Evolutionary conservation across 92 coral and sea anemone species (phyloP).

Genomic region (Heliopora coerulea): DNA sequence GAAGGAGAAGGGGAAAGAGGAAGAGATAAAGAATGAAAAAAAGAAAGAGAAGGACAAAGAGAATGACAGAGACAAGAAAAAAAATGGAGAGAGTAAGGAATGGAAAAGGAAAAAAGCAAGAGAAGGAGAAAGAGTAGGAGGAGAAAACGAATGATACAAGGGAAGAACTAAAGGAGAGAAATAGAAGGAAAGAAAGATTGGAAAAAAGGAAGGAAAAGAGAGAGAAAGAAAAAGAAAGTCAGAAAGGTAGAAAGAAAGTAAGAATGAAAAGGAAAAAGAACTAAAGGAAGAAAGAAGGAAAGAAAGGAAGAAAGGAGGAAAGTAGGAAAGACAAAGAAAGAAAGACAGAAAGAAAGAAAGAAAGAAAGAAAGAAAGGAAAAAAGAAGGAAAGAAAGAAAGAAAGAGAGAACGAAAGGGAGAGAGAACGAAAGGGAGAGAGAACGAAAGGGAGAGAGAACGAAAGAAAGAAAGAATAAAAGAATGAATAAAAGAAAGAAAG

Average conservation of each 20-base stretch:
- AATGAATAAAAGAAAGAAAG: neutral
- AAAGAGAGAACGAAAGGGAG: neutral
- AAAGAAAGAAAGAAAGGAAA: neutral
- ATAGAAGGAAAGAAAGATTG: neutral
- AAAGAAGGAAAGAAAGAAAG: neutral
- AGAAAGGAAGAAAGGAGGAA: neutral
- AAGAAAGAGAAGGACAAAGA: neutral
- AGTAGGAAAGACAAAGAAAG: neutral
- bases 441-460: neutral
- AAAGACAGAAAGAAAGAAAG: neutral
- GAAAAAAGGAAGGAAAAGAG: neutral
- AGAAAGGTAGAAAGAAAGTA: neutral
- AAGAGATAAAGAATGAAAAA: neutral
- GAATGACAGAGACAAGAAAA: neutral
- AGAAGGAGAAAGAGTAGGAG: neutral
- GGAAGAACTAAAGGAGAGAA: neutral
- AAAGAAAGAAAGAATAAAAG: neutral
- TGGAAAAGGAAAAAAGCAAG: neutral
- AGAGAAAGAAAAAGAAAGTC: neutral
- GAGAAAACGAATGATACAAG: neutral
- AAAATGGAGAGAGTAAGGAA: neutral
- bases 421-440: neutral
- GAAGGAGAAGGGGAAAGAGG: neutral
- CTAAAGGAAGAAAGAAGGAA: neutral
- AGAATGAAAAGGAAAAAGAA: neutral